Evolutionary conservation across 2,888 invertebrate species (phyloP), one percentile per base, ranked within the genome.

Genomic region (Branchipolynoe longqiensis): DNA sequence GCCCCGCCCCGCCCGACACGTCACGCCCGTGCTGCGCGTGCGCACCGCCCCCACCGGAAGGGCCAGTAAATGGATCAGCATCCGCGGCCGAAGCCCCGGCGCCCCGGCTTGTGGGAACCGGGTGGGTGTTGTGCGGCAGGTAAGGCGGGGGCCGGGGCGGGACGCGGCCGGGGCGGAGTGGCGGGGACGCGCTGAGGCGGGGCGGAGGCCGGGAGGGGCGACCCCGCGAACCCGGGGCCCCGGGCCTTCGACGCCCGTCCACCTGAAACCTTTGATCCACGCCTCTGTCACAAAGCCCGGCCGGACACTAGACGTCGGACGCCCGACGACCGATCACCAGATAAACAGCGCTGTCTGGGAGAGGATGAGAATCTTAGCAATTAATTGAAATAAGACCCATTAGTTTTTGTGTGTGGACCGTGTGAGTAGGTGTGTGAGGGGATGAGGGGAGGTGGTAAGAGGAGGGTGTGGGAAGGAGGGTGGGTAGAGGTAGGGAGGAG

Each of bases 341-440:
- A n/a, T n/a, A n/a, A n/a, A n/a, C n/a, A n/a, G n/a, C n/a, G n/a
- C n/a, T n/a, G n/a, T n/a, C n/a, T n/a, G n/a, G n/a, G n/a, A n/a
- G n/a, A n/a, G n/a, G n/a, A n/a, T n/a, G n/a, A n/a, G n/a, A n/a
- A n/a, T n/a, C n/a, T n/a, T n/a, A n/a, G 41, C 54, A 78, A 78
- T 54, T 78, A 54, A 78, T 78, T 78, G 78, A 78, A 78, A 78
- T 28, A 78, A 78, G 78, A 78, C 48, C 78, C 78, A 78, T 78
- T 78, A 28, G 22, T 48, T 54, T 78, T 48, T 48, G 48, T 48
- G 18, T 8, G 8, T 48, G 48, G 8, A 48, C 48, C 48, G 8
- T 18, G 18, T 48, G 8, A 48, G 8, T 18, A 48, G 8, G 8
- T 48, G 8, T 48, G 48, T 48, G 8, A 48, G 48, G 48, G 8